Percentiles rank a stretch among this genome's conserved stretches.
phyloP scores from a whole-genome alignment of 2,888 invertebrate species.

The Strigamia transsilvanica region DNA sequence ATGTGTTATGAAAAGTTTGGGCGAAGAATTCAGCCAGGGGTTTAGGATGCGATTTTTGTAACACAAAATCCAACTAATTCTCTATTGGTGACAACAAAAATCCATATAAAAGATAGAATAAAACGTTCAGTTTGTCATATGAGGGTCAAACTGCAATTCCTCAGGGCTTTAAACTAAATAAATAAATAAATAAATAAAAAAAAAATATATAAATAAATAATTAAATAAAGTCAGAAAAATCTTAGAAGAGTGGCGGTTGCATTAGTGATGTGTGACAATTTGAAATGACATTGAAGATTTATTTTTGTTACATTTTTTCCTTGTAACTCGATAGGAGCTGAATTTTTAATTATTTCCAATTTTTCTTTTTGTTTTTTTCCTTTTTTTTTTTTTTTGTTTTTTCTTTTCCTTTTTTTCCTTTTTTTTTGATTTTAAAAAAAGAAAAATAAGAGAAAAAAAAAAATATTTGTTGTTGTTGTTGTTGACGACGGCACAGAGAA shows the following conservation, averaged over 20 bases:
- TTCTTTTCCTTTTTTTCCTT: not conserved
- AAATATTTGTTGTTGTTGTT: not conserved
- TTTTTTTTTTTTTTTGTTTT: too few species aligned
- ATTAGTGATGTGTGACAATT: slow-evolving; percentile 12
- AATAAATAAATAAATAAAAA: not conserved
- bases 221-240: not conserved
- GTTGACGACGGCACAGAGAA: slow-evolving; percentile 1
- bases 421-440: not conserved
- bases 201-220: not conserved
- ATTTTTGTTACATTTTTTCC: slow-evolving; percentile 37
- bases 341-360: slow-evolving; percentile 30
- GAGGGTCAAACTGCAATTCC: slow-evolving; percentile 52
- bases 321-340: not conserved
- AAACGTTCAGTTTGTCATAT: slow-evolving; percentile 53
- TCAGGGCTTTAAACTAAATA: not conserved
- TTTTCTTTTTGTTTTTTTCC: not conserved
- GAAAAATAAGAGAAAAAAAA: too few species aligned
- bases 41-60: slow-evolving; percentile 34
- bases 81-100: not conserved
- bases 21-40: slow-evolving; percentile 35
- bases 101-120: not conserved
- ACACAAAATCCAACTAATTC: slow-evolving; percentile 34
- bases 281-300: slow-evolving; percentile 16
- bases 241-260: not conserved
- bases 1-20: slow-evolving; percentile 3